These are phyloP conservation scores for Cheilosia variabilis DNA, from an alignment of 2,888 invertebrate genomes.

Conservation along the genomic window DNA sequence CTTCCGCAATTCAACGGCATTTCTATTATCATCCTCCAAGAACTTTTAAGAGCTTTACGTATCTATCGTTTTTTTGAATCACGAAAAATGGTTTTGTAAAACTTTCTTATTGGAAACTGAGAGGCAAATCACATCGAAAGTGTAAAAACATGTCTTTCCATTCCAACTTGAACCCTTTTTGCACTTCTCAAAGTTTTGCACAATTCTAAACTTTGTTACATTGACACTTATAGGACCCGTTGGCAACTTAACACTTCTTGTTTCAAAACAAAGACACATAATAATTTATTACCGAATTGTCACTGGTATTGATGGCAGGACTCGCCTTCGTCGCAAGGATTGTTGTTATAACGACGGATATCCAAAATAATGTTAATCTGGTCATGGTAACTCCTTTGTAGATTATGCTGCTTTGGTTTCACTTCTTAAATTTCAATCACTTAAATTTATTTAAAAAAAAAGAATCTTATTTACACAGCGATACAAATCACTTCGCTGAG, in stretches of 20 bases:
- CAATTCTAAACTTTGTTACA: no score
- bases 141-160: no score
- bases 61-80: no score
- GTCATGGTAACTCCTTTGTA: constrained; percentile 77
- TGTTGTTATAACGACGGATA: constrained; percentile 74
- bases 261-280: not conserved
- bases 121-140: no score
- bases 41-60: no score
- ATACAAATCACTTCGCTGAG: constrained; percentile 14
- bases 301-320: constrained; percentile 80
- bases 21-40: no score
- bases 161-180: no score
- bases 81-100: no score
- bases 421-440: not conserved
- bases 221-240: no score
- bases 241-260: not conserved
- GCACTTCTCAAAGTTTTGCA: no score
- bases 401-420: constrained; percentile 45
- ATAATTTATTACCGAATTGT: constrained; percentile 80
- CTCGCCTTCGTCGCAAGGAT: constrained; percentile 77
- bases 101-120: no score
- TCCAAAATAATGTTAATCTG: constrained; percentile 76
- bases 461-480: constrained; percentile 18
- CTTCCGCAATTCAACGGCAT: no score
- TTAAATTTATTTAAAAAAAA: not conserved